phyloP scores from a whole-genome alignment of 2,113 vertebrate species.

The Nettapus auritus region DNA sequence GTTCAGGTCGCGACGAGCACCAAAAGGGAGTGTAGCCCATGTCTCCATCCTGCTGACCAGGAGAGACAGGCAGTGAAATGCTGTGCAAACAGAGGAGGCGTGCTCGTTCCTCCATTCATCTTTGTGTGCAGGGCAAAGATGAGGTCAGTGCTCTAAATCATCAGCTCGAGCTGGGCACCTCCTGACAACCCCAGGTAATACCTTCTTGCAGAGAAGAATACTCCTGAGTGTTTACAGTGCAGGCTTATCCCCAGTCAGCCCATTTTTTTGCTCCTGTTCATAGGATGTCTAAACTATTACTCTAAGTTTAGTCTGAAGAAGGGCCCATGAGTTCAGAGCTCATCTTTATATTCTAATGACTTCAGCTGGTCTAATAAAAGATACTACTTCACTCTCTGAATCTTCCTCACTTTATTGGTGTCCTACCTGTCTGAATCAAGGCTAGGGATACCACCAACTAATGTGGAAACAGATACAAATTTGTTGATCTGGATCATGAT shows the following conservation, averaged over 20 bases:
- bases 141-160: neutral
- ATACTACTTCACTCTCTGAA: neutral
- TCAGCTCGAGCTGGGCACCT: neutral
- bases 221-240: neutral
- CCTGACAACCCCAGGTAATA: neutral
- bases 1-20: neutral
- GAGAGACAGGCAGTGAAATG: neutral
- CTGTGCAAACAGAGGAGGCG: neutral
- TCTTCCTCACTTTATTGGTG: neutral
- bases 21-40: accelerated
- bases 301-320: neutral
- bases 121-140: neutral
- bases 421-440: neutral
- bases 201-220: neutral
- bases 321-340: neutral
- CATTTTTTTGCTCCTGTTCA: accelerated
- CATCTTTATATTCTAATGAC: neutral
- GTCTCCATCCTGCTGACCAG: neutral
- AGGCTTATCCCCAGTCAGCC: neutral
- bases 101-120: accelerated
- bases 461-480: neutral
- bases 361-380: neutral
- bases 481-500: neutral
- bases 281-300: neutral
- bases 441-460: neutral